These are phyloP conservation scores for Apaloderma vittatum DNA, from an alignment of 2,113 vertebrate species.

Conservation along the genomic window DNA sequence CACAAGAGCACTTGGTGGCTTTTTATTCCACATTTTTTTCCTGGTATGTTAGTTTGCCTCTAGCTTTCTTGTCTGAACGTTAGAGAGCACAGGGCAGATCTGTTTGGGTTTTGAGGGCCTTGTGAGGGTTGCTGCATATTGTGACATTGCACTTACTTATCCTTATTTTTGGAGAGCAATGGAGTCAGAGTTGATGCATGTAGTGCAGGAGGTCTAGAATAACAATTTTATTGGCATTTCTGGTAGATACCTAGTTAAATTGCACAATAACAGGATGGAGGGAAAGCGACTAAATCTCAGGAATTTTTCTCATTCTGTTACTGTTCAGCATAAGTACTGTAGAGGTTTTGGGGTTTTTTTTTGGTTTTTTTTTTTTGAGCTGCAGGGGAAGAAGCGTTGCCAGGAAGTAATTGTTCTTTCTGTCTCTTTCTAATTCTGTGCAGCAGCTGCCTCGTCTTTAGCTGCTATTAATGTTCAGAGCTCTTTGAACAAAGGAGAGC, in stretches of 20 bases:
- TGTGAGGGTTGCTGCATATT: background rate
- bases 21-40: background rate
- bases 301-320: conserved; percentile 3
- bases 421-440: conserved; percentile 66
- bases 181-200: background rate
- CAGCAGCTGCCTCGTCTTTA: conserved; percentile 63
- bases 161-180: background rate
- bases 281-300: background rate
- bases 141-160: background rate
- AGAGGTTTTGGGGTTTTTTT: background rate
- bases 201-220: background rate
- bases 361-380: background rate
- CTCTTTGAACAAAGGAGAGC: conserved; percentile 45
- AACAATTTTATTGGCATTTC: background rate
- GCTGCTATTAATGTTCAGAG: conserved; percentile 67
- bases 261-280: background rate
- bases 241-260: background rate
- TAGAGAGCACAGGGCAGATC: background rate
- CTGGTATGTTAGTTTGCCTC: background rate
- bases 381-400: background rate
- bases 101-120: background rate
- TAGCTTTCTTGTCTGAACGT: background rate
- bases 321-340: background rate
- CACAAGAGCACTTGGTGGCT: background rate
- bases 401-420: conserved; percentile 69